phyloP scores from a whole-genome alignment of 2,113 vertebrate species.

The Piprites chloris region DNA sequence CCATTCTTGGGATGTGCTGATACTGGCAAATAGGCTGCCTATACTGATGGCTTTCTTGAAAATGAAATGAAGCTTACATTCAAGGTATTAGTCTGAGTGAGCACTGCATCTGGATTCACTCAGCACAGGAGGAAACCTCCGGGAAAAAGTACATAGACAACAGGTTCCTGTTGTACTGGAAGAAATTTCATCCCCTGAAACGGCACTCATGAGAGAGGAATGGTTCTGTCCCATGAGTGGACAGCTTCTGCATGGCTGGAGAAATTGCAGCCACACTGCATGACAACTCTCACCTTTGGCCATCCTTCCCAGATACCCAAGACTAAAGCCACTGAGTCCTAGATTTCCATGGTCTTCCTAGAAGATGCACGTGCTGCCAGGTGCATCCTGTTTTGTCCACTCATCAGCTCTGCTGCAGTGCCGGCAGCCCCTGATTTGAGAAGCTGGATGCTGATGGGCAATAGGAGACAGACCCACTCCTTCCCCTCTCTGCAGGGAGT shows the following conservation, averaged over 20 bases:
- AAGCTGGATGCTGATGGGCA: not conserved
- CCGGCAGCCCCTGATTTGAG: not conserved
- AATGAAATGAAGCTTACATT: not conserved
- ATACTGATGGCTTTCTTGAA: not conserved
- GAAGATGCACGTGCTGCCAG: not conserved
- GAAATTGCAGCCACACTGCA: not conserved
- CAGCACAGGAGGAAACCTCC: not conserved
- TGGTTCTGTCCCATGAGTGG: not conserved
- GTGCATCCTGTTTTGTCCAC: not conserved
- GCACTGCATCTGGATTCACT: not conserved
- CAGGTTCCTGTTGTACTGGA: not conserved
- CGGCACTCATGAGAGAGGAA: rapidly evolving
- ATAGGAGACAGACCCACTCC: not conserved
- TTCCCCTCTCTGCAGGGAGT: not conserved
- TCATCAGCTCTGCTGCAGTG: not conserved
- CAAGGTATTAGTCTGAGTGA: not conserved
- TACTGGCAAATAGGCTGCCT: not conserved
- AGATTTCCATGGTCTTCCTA: not conserved
- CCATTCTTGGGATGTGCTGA: not conserved
- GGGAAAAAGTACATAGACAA: not conserved
- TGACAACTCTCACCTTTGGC: not conserved
- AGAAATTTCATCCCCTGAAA: not conserved
- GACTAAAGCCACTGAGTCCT: not conserved
- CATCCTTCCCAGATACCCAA: not conserved
- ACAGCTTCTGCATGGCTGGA: not conserved